Conservation (phyloP, 2,888 invertebrate species). For the Sarcophaga variegata region DNA sequence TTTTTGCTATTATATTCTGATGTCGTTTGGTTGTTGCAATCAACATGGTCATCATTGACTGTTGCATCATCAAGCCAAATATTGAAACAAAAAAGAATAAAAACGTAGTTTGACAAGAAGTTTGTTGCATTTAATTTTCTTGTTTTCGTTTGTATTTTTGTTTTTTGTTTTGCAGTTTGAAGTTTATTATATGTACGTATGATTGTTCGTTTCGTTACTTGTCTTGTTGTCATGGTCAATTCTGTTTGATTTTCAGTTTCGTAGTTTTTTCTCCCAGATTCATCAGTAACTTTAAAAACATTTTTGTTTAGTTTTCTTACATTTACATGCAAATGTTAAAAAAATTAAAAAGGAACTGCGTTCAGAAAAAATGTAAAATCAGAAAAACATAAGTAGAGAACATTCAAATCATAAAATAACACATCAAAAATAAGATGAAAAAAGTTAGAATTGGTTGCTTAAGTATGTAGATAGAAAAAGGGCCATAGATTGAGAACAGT, state of each 20-base stretch:
- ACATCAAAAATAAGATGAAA: too few relatives aligned
- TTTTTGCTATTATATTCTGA: not conserved
- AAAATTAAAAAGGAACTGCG: too few relatives aligned
- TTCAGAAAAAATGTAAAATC: too few relatives aligned
- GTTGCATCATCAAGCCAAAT: conserved; percentile 53
- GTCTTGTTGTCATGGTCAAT: conserved; percentile 49
- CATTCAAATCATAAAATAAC: too few relatives aligned
- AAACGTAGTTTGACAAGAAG: conserved; percentile 34
- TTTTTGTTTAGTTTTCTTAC: conserved; percentile 23
- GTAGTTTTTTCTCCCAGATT: not conserved
- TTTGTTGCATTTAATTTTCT: conserved; percentile 48
- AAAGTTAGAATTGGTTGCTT: too few relatives aligned
- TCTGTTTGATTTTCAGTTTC: conserved; percentile 42
- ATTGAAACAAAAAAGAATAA: not conserved
- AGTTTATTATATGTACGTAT: too few relatives aligned
- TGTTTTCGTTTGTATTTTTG: not conserved
- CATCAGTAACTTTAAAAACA: not conserved
- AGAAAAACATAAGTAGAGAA: too few relatives aligned
- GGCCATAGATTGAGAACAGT: too few relatives aligned
- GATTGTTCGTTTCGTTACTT: conserved; percentile 35
- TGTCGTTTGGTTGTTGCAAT: conserved; percentile 24
- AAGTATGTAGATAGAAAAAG: too few relatives aligned
- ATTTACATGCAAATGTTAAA: too few relatives aligned
- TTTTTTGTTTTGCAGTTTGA: conserved; percentile 14
- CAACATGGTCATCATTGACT: conserved; percentile 44